phyloP scores from a whole-genome alignment of 1,140 invertebrate species.

The Wasmannia auropunctata region DNA sequence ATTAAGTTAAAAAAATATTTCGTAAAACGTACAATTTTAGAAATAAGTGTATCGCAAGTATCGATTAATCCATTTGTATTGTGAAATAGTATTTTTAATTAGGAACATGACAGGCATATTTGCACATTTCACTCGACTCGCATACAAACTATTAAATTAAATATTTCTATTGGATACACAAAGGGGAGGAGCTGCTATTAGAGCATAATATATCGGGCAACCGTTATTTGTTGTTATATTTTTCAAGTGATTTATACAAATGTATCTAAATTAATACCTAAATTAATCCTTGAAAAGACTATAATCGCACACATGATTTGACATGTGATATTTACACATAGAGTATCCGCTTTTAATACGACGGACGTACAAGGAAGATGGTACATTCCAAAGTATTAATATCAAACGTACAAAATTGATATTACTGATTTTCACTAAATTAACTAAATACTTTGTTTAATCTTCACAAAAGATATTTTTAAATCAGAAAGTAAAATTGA shows the following conservation, averaged over 20 bases:
- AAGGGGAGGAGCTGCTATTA: neutral
- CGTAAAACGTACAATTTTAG: neutral
- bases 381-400: slow-evolving; percentile 9
- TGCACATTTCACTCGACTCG: neutral
- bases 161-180: slow-evolving; percentile 1
- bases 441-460: slow-evolving; percentile 1
- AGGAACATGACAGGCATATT: neutral
- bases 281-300: slow-evolving; percentile 25
- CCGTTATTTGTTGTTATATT: slow-evolving; percentile 34
- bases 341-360: slow-evolving; percentile 15
- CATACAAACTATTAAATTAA: slow-evolving; percentile 31
- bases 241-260: slow-evolving; percentile 45
- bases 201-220: slow-evolving; percentile 7
- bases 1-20: slow-evolving; percentile 25
- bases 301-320: neutral
- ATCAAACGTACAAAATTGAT: neutral
- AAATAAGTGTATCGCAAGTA: neutral
- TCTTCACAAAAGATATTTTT: neutral
- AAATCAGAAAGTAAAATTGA: too few species aligned
- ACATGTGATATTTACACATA: slow-evolving; percentile 2
- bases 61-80: neutral
- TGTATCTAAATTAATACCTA: slow-evolving; percentile 32
- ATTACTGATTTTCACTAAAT: slow-evolving; percentile 9
- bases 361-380: too few species aligned
- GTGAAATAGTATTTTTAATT: slow-evolving; percentile 32